These are phyloP conservation scores for Luidia sarsii DNA, from an alignment of 53 echinoderm and acorn worm species.

Conservation along the genomic window DNA sequence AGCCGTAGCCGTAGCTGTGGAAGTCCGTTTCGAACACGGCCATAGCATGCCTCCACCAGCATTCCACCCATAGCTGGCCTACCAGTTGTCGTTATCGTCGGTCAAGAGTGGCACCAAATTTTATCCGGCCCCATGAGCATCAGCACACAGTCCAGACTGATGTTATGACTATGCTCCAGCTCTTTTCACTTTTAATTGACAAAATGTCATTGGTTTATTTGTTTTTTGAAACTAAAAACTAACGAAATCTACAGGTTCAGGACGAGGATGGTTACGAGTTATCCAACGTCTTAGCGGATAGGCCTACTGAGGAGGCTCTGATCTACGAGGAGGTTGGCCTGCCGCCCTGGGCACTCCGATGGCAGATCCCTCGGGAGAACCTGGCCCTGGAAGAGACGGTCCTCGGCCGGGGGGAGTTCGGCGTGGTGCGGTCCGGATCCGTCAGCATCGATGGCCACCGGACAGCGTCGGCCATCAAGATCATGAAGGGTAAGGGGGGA, in stretches of 20 bases:
- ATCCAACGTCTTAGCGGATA: background rate
- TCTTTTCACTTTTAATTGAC: background rate
- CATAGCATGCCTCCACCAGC: too few species aligned
- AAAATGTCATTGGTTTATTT: background rate
- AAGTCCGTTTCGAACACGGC: too few species aligned
- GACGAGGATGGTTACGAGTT: background rate
- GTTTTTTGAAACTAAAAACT: background rate
- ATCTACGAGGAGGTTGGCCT: conserved; percentile 17
- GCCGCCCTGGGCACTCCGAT: conserved; percentile 24
- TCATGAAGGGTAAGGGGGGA: conserved; percentile 26
- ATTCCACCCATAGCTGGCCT: too few species aligned
- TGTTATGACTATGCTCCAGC: too few species aligned
- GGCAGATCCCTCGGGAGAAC: conserved; percentile 5
- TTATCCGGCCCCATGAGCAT: too few species aligned
- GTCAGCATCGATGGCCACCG: background rate
- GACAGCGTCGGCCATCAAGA: conserved; percentile 40
- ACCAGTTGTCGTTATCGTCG: too few species aligned
- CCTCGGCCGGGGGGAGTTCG: conserved; percentile 49
- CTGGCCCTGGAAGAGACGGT: conserved; percentile 18
- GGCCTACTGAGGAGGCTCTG: background rate
- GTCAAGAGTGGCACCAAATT: too few species aligned
- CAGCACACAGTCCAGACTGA: too few species aligned
- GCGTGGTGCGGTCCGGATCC: conserved; percentile 28
- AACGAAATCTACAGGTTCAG: too few species aligned
- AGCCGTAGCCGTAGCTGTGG: too few species aligned